A percentile compares a stretch with the other conserved stretches of the same genome.
Conservation (phyloP, 1,140 invertebrate species). For the Tetragnatha versicolor region DNA sequence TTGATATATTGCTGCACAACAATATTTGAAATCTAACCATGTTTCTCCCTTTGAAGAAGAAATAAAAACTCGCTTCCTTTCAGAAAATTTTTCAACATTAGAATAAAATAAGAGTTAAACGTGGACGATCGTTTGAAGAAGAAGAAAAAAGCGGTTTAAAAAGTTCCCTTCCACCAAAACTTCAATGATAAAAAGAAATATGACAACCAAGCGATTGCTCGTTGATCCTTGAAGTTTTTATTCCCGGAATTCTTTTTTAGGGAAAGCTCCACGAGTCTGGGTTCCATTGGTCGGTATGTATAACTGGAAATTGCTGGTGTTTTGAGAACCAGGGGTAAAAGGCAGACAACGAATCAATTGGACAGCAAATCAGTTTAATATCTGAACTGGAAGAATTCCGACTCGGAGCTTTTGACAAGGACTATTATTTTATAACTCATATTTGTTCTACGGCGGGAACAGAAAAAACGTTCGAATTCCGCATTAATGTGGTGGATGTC, state of each 20-base stretch:
- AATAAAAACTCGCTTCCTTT: constrained; percentile 1
- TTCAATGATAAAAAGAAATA: constrained; percentile 40
- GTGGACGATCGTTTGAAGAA: background rate
- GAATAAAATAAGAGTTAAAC: constrained; percentile 29
- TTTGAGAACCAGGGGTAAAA: constrained; percentile 9
- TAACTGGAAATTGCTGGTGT: constrained; percentile 24
- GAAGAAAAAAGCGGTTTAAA: background rate
- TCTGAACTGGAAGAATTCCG: constrained; percentile 27
- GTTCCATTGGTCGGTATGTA: constrained; percentile 19
- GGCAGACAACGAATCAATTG: constrained; percentile 33
- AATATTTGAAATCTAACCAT: constrained; percentile 25
- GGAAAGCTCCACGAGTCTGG: constrained; percentile 30
- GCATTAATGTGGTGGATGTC: background rate
- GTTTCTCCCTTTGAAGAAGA: constrained; percentile 5
- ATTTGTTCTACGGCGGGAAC: background rate
- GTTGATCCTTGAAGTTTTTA: constrained; percentile 35
- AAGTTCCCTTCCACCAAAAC: background rate
- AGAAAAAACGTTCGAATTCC: constrained; percentile 20
- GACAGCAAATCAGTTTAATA: constrained; percentile 42
- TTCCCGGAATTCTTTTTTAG: constrained; percentile 1
- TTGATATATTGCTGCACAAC: constrained; percentile 20
- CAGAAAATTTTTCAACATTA: background rate
- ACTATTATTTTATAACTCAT: constrained; percentile 40
- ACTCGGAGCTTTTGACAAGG: constrained; percentile 25
- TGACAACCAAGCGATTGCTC: constrained; percentile 32